These are phyloP conservation scores for Gryllus bimaculatus DNA, from an alignment of 1,140 invertebrate genomes.

Conservation along the genomic window DNA sequence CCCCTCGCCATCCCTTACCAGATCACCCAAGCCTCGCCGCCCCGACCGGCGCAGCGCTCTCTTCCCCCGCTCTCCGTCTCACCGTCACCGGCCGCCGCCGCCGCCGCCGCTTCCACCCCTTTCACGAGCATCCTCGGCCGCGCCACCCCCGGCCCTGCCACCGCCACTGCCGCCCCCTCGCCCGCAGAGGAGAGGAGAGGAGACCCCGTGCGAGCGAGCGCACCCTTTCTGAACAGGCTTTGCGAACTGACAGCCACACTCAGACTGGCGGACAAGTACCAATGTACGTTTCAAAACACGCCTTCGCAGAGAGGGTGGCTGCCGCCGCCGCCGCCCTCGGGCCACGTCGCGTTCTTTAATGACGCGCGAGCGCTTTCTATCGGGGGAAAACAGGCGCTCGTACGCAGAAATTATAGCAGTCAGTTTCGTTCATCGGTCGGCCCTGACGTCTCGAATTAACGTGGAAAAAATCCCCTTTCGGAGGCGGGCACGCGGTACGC, in stretches of 20 bases:
- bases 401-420: neutral
- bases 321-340: too few species aligned
- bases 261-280: neutral
- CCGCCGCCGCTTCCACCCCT: neutral
- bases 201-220: too few species aligned
- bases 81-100: too few species aligned
- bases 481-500: neutral
- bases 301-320: neutral
- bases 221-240: constrained; percentile 3
- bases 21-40: too few species aligned
- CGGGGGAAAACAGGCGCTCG: neutral
- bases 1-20: neutral
- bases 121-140: too few species aligned
- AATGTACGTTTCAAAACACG: constrained; percentile 4
- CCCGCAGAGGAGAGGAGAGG: too few species aligned
- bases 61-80: too few species aligned
- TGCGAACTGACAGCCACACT: constrained; percentile 2
- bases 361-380: neutral
- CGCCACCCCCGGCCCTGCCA: too few species aligned
- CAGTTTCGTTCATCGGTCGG: neutral
- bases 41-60: too few species aligned
- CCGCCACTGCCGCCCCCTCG: too few species aligned
- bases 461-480: neutral
- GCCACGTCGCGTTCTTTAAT: constrained; percentile 3
- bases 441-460: neutral